Evolutionary conservation across 2,888 invertebrate genomes (phyloP).

Genomic region (Trachelus stipa): DNA sequence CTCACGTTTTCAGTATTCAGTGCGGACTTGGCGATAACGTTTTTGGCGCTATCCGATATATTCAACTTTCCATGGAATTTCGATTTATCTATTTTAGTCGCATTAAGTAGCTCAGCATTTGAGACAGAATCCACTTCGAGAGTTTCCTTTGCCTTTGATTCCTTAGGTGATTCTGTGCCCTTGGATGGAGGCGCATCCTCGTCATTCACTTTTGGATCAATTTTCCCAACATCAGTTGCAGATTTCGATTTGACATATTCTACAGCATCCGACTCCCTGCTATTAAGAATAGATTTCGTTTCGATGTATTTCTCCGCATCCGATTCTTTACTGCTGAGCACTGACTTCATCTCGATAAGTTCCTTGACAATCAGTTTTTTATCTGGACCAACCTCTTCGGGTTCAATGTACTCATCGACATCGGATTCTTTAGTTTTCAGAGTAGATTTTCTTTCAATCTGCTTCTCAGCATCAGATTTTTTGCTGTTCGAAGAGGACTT

Average conservation of each 20-base stretch:
- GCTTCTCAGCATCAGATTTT: neutral
- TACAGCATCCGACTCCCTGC: constrained; percentile 23
- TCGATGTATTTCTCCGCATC: constrained; percentile 9
- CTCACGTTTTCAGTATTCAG: too few relatives aligned
- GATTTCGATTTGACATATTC: constrained; percentile 22
- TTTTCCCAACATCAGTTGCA: neutral
- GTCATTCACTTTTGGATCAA: neutral
- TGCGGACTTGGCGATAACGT: too few relatives aligned
- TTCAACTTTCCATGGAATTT: too few relatives aligned
- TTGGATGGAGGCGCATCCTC: too few relatives aligned
- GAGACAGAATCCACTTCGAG: too few relatives aligned
- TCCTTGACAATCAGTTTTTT: neutral
- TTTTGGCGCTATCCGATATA: too few relatives aligned
- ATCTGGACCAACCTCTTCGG: too few relatives aligned
- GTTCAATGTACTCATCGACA: neutral
- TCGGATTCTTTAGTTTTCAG: neutral
- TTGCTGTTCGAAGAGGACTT: neutral
- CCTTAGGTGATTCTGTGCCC: constrained; percentile 3
- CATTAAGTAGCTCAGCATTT: too few relatives aligned
- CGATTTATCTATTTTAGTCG: too few relatives aligned
- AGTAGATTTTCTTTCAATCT: neutral
- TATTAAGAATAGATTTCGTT: neutral
- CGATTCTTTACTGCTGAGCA: constrained; percentile 1
- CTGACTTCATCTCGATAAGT: neutral
- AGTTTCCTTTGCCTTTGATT: neutral